These are phyloP conservation scores for Smithornis capensis DNA, from an alignment of 2,113 vertebrate species.

Conservation along the genomic window DNA sequence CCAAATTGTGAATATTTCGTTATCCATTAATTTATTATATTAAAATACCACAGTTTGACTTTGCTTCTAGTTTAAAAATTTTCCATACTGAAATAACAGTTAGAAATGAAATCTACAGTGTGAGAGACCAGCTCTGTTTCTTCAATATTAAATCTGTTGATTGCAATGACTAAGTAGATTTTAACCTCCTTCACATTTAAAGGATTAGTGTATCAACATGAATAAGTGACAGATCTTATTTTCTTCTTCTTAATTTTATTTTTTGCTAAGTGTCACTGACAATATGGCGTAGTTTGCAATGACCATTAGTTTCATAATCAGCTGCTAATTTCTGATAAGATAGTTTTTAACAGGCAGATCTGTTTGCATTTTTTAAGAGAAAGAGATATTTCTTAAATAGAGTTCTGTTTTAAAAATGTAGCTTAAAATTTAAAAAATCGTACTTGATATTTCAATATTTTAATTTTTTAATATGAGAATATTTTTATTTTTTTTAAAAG, in stretches of 20 bases:
- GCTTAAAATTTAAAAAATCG: neutral
- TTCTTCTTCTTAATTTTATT: neutral
- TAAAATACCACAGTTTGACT: neutral
- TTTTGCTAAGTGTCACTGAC: neutral
- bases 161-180: neutral
- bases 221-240: neutral
- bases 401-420: neutral
- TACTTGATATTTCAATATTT: neutral
- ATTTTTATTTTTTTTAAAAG: neutral
- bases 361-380: neutral
- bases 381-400: neutral
- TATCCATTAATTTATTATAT: neutral
- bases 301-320: neutral
- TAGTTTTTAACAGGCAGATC: neutral
- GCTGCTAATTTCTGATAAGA: neutral
- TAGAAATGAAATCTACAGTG: neutral
- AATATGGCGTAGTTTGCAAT: neutral
- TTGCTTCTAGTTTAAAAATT: neutral
- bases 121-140: neutral
- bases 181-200: neutral
- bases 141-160: neutral
- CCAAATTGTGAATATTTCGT: neutral
- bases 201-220: neutral
- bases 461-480: neutral
- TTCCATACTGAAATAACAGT: neutral